phyloP scores from a whole-genome alignment of 2,113 vertebrate genomes.

The Sialia sialis region DNA sequence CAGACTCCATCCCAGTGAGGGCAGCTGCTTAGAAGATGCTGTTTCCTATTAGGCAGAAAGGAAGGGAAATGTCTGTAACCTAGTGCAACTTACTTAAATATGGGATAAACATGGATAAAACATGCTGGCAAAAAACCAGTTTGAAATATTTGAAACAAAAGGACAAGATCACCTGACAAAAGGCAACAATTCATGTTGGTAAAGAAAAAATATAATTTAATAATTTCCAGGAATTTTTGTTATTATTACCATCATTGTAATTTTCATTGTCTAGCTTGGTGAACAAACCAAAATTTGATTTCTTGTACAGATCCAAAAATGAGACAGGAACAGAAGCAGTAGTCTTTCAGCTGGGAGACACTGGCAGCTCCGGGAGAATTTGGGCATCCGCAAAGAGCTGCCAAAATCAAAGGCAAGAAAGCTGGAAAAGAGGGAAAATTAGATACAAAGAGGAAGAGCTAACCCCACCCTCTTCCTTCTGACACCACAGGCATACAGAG shows the following conservation, averaged over 20 bases:
- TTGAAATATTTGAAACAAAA: neutral
- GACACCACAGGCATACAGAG: neutral
- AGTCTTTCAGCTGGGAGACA: neutral
- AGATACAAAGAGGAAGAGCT: neutral
- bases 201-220: neutral
- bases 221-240: neutral
- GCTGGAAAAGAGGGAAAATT: neutral
- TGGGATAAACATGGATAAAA: too few species aligned
- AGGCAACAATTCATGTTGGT: neutral
- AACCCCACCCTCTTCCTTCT: neutral
- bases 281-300: neutral
- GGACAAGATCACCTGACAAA: neutral
- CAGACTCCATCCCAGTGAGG: neutral
- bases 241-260: neutral
- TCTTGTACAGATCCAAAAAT: neutral
- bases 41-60: neutral
- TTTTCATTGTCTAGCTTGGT: neutral
- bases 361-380: neutral
- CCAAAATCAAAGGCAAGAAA: constrained; percentile 20
- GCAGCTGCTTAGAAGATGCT: neutral
- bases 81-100: neutral
- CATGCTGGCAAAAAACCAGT: neutral
- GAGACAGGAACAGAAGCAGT: neutral
- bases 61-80: neutral
- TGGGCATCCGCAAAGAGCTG: neutral